Conservation (phyloP, 2,113 vertebrate genomes). For the Ovis canadensis region DNA sequence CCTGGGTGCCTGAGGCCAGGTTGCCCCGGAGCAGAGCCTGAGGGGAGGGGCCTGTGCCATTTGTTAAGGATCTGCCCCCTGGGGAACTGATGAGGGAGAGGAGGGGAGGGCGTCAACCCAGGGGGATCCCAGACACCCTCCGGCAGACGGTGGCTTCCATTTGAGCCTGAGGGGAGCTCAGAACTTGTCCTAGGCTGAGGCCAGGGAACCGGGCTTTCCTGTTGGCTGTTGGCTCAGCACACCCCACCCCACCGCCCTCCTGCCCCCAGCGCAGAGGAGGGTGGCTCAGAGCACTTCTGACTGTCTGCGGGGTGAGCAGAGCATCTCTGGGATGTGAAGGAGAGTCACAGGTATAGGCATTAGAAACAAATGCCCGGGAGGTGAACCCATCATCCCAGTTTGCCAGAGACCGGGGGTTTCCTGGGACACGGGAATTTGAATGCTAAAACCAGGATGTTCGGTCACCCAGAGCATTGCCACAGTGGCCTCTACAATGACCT, state of each 20-base stretch:
- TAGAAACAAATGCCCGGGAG: not conserved
- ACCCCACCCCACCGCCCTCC: not conserved
- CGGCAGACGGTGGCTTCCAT: not conserved
- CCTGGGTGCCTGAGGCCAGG: not conserved
- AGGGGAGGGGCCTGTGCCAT: not conserved
- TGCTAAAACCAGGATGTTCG: accelerated
- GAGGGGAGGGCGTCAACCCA: not conserved
- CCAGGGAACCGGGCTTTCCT: not conserved
- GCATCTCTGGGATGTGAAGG: not conserved
- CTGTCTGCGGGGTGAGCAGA: not conserved
- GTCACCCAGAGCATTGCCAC: not conserved
- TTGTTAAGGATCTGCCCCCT: not conserved
- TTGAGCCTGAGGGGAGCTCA: not conserved
- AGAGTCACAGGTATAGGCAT: not conserved
- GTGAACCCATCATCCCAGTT: not conserved
- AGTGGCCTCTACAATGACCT: accelerated
- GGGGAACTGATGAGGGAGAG: not conserved
- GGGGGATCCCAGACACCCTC: not conserved
- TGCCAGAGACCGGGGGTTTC: not conserved
- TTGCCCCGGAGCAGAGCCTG: not conserved
- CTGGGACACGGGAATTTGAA: accelerated
- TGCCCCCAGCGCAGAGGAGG: not conserved
- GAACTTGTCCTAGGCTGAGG: not conserved
- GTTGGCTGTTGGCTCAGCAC: not conserved
- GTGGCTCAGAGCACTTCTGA: not conserved